These are phyloP conservation scores for Cyanoderma ruficeps DNA, from an alignment of 2,113 vertebrate genomes.

Conservation along the genomic window DNA sequence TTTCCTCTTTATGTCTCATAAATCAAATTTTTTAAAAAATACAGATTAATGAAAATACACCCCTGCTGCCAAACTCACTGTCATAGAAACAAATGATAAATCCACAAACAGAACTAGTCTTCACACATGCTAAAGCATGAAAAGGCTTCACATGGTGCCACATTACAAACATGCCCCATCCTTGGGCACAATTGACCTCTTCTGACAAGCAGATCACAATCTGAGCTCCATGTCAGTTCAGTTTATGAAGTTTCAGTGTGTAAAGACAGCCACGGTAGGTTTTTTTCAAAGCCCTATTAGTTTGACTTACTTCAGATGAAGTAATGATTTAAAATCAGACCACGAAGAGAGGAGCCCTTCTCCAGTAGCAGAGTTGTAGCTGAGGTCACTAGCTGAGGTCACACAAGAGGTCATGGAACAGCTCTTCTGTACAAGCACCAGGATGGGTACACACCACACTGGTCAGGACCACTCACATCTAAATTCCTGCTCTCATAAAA, in stretches of 20 bases:
- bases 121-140: neutral
- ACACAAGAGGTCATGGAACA: neutral
- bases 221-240: neutral
- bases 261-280: neutral
- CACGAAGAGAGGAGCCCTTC: fast-evolving
- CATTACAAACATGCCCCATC: neutral
- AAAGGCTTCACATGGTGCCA: neutral
- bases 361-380: neutral
- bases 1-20: neutral
- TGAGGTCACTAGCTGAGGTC: neutral
- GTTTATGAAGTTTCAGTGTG: neutral
- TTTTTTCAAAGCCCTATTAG: neutral
- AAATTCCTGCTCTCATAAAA: neutral
- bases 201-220: neutral
- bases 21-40: neutral
- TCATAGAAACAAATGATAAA: neutral
- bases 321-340: neutral
- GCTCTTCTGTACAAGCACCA: neutral
- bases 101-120: neutral
- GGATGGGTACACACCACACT: neutral
- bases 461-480: neutral
- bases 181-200: neutral
- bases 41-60: neutral
- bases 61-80: neutral
- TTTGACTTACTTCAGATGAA: neutral